Evolutionary conservation across 1,140 invertebrate species (phyloP).

Genomic region (Cydia amplana): DNA sequence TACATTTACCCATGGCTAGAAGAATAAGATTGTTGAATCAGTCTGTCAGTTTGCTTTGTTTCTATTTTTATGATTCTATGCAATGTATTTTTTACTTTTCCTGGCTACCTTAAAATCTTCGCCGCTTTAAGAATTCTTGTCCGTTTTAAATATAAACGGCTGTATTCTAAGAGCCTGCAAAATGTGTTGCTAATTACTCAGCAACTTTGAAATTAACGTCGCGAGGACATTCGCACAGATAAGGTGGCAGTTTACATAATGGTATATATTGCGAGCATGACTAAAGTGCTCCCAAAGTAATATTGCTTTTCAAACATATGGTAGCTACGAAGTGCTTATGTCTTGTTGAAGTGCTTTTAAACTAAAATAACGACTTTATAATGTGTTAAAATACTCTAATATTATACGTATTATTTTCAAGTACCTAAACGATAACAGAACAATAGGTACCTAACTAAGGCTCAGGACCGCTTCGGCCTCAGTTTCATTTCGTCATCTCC

Average conservation of each 20-base stretch:
- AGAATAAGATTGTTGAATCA: neutral
- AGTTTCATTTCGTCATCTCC: too few species aligned
- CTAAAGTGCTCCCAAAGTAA: constrained; percentile 19
- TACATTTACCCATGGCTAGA: neutral
- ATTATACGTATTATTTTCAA: too few species aligned
- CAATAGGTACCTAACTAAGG: too few species aligned
- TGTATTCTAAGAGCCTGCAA: neutral
- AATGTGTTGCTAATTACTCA: constrained; percentile 29
- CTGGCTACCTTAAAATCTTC: neutral
- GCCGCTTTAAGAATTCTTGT: neutral
- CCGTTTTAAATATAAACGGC: neutral
- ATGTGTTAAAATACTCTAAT: neutral
- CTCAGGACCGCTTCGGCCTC: too few species aligned
- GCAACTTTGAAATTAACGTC: constrained; percentile 27
- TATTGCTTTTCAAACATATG: constrained; percentile 20
- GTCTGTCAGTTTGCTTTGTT: neutral
- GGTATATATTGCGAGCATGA: constrained; percentile 18
- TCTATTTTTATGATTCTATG: constrained; percentile 1
- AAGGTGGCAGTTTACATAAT: constrained; percentile 24
- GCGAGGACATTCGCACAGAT: constrained; percentile 22
- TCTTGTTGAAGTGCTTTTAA: neutral
- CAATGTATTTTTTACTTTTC: neutral
- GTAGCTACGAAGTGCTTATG: neutral
- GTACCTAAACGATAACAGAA: too few species aligned
- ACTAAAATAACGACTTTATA: neutral